Evolutionary conservation across 2,888 invertebrate species (phyloP), one percentile per base, ranked within the genome.

Genomic region (Caenorhabditis sp.): DNA sequence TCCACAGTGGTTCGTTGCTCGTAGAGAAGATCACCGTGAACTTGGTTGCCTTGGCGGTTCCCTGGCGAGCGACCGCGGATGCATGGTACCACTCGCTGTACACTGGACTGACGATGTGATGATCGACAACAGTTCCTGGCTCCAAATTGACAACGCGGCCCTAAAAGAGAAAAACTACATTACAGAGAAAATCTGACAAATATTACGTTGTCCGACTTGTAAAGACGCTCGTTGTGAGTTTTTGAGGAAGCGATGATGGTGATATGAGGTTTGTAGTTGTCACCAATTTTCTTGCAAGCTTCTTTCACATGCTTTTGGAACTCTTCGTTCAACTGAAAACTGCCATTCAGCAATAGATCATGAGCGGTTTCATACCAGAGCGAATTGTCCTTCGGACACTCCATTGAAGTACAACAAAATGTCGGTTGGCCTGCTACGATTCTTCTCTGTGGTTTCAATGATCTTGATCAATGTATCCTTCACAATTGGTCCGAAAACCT

Each of bases 21-120:
- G 69, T 76, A 5, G 72, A 44, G 51, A 49, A 66, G 22, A 87
- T 63, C 41, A 85, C 12, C 2, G 84, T 75, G 80, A 70, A 85
- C 64, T 85, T 85, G 0, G 82, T 75, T 1, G 84, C 49, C 74
- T 85, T 87, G 0, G 82, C 72, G 7, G 84, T 85, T 49, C 85
- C 87, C 51, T 87, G 84, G 44, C 84, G 82, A 28, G 85, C 84
- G 7, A 54, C 66, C 44, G 84, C 80, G 1, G 82, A 59, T 0
- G 85, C 84, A 56, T 86, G 75, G 38, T 80, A 87, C 77, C 86
- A 87, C 54, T 87, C 87, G 12, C 44, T 72, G 59, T 69, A 51
- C 12, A 66, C 63, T 2, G 82, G 76, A 22, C 49, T 58, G 0
- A 86, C 84, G 63, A 87, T 80, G 24, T 44, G 47, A 6, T 63